Base-by-base conservation (phyloP, 2,113 vertebrate species). In the Neogale vison region DNA sequence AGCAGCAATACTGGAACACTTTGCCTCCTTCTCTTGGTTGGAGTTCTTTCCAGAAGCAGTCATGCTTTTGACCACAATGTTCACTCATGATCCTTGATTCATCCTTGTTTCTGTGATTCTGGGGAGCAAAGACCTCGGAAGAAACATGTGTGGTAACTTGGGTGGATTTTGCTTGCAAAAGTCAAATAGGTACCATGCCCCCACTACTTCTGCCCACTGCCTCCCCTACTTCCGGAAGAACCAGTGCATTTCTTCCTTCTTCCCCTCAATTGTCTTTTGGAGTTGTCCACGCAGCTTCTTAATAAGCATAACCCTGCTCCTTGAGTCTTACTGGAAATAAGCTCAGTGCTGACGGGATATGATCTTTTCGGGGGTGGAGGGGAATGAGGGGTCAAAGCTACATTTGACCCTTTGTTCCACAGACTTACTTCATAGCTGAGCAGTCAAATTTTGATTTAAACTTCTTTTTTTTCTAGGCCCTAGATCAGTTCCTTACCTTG, bases 371-470 rank as follows among this genome's bases (percentile, higher is more conserved):
- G 96, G 96, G 94, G 95, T 96, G 91, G 94, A 97, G 77, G 90
- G 74, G 95, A 95, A 89, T 17, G 86, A 80, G 0, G 39, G 97
- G 97, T 98, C 98, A 98, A 24, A 47, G 39, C 82, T 92, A 82
- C 31, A 4, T 88, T 82, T 98, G 97, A 98, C 98, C 96, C 67
- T 97, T 96, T 97, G 97, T 98, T 96, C 97, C 93, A 85, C 61
- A 93, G 93, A 61, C 89, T 97, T 96, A 90, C 61, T 98, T 97
- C 97, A 94, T 80, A 96, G 96, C 97, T 88, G 97, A 98, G 88
- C 95, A 87, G 97, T 96, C 92, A 97, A 45, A 96, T 98, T 98
- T 97, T 97, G 94, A 98, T 97, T 97, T 96, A 98, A 97, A 98
- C 77, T 94, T 88, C 65, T 76, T 95, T 82, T 72, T 57, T 26